Base-by-base conservation (phyloP, 2,888 invertebrate species). In the Lasioglossum vierecki region DNA sequence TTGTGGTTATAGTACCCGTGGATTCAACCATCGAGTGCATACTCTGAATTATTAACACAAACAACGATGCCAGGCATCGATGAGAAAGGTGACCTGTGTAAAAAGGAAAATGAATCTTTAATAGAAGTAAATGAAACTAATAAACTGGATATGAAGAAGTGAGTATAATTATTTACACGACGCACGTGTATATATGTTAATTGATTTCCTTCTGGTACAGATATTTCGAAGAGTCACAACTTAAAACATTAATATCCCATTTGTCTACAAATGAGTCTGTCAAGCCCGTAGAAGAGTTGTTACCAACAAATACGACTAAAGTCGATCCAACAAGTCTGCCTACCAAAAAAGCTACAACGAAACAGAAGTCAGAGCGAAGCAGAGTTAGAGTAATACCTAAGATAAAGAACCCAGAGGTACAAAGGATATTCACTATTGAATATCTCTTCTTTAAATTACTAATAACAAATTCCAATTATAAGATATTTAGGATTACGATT, bases 61-160 rank as follows among this genome's bases (percentile, higher is more conserved):
- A n/a, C 22, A n/a, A 5, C 39, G 8, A 9, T 4, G 39, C 26
- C 35, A 15, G 22, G 41, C 1, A 11, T 49, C 35, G 11, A 11
- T n/a, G 11, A 2, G 30, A 77, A 2, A n/a, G 57, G n/a, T 46
- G 41, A 2, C 57, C 35, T 35, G 0, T 5, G 46, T 35, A 46
- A 75, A 22, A 18, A 77, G 6, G 44, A 89, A 35, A 0, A 35
- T 2, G 30, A 74, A 41, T 85, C 80, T 73, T 68, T 88, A 2
- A 1, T 76, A 46, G 0, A 81, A 63, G 15, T 75, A 75, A 88
- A 88, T 71, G 11, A 0, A n/a, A 60, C 66, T 75, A 30, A 11
- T 15, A 8, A 22, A 11, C 5, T 30, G 0, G 9, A 85, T n/a
- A 74, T 85, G n/a, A 3, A 9, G 15, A 11, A 22, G 86, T 79